phyloP scores from a whole-genome alignment of 1,140 invertebrate genomes.

The Phortica variegata region DNA sequence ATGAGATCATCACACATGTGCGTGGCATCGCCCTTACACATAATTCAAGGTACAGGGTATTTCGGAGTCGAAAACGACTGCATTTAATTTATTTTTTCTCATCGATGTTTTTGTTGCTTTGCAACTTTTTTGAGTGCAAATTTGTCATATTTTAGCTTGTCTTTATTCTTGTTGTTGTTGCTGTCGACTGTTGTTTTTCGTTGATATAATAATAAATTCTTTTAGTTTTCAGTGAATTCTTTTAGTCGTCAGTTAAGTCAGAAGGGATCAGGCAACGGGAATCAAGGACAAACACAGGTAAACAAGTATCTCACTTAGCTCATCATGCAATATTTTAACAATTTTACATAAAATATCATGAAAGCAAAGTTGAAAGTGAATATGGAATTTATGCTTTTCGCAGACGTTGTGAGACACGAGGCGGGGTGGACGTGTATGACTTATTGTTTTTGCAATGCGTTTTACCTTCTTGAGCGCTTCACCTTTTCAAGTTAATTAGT shows the following conservation, averaged over 20 bases:
- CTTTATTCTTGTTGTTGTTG: not conserved
- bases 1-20: no score
- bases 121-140: conserved; percentile 12
- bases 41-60: no score
- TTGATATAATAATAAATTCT: conserved; percentile 45
- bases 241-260: conserved; percentile 7
- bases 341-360: conserved; percentile 49
- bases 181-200: conserved; percentile 7
- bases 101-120: conserved; percentile 39
- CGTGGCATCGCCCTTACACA: no score
- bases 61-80: no score
- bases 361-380: conserved; percentile 30
- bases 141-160: conserved; percentile 10
- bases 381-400: conserved; percentile 34
- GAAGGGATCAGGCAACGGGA: conserved; percentile 30
- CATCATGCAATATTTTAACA: conserved; percentile 48
- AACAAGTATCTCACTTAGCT: conserved; percentile 34
- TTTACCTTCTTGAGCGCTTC: not conserved
- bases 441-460: conserved; percentile 2
- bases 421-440: no score
- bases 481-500: conserved; percentile 15
- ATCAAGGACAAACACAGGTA: conserved; percentile 11
- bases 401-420: no score
- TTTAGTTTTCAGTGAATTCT: conserved; percentile 28
- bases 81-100: conserved; percentile 15